Percentiles rank a stretch among this genome's conserved stretches.
phyloP scores from a whole-genome alignment of 2,888 invertebrate genomes.

The Saturnia japonica region DNA sequence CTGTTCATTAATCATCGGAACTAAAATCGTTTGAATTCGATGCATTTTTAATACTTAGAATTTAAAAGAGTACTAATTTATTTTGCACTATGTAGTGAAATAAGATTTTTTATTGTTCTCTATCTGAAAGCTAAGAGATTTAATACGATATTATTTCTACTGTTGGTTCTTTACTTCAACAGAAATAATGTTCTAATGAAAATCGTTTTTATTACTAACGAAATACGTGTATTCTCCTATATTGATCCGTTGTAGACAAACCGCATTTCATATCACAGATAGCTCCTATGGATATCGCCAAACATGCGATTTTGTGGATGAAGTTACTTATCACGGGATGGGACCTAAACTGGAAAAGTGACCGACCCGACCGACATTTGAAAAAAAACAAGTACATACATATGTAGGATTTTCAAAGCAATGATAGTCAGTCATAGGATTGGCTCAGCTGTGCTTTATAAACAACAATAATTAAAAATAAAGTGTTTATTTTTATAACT shows the following conservation, averaged over 20 bases:
- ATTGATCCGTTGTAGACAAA: slow-evolving; percentile 39
- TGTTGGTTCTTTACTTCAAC: background rate
- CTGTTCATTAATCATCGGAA: slow-evolving; percentile 53
- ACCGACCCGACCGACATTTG: too few relatives aligned
- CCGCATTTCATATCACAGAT: slow-evolving; percentile 53
- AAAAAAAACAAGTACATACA: background rate
- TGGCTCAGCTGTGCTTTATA: too few relatives aligned
- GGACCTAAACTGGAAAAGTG: too few relatives aligned
- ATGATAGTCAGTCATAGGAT: too few relatives aligned
- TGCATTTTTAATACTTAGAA: slow-evolving; percentile 47
- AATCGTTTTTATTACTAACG: background rate
- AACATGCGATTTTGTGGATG: too few relatives aligned
- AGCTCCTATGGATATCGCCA: slow-evolving; percentile 54
- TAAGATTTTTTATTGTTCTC: slow-evolving; percentile 64
- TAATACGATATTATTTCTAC: background rate
- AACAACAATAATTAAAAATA: too few relatives aligned
- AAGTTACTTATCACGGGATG: too few relatives aligned
- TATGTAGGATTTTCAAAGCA: too few relatives aligned
- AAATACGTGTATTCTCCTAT: slow-evolving; percentile 35
- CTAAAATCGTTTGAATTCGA: slow-evolving; percentile 36
- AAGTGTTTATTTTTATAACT: too few relatives aligned
- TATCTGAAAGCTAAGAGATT: slow-evolving; percentile 38
- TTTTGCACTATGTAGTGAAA: slow-evolving; percentile 64
- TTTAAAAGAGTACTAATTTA: slow-evolving; percentile 45
- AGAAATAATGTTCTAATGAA: background rate